phyloP scores from a whole-genome alignment of 2,113 vertebrate species.

The Mirounga angustirostris region DNA sequence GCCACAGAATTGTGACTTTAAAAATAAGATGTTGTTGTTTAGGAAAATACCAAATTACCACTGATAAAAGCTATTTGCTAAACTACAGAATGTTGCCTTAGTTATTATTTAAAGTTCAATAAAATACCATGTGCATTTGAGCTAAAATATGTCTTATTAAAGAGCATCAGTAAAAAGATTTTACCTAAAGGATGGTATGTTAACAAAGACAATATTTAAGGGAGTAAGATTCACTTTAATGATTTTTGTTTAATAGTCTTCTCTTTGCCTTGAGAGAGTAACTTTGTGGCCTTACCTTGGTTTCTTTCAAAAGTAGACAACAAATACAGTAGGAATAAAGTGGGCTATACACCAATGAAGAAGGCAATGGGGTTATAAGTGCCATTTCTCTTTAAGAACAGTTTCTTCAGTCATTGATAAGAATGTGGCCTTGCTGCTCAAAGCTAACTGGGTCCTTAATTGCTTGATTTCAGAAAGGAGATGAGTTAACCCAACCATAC shows the following conservation, averaged over 20 bases:
- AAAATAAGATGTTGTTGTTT: neutral
- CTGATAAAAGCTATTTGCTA: neutral
- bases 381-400: neutral
- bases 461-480: constrained; percentile 27
- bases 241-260: neutral
- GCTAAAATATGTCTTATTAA: neutral
- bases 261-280: neutral
- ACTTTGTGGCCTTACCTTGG: neutral
- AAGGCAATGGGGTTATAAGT: neutral
- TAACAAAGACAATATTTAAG: neutral
- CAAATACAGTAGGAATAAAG: neutral
- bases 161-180: neutral
- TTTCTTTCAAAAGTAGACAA: neutral
- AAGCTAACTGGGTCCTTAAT: neutral
- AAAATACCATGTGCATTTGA: neutral
- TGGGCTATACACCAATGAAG: neutral
- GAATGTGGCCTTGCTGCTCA: neutral
- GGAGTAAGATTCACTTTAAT: neutral
- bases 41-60: neutral
- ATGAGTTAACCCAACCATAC: neutral
- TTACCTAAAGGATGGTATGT: neutral
- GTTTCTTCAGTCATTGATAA: constrained; percentile 23
- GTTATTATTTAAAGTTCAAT: neutral
- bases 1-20: neutral
- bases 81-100: neutral